Percentiles rank a stretch among this genome's conserved stretches.
phyloP scores from a whole-genome alignment of 2,888 invertebrate species.

The Apomyelois bistriatella region DNA sequence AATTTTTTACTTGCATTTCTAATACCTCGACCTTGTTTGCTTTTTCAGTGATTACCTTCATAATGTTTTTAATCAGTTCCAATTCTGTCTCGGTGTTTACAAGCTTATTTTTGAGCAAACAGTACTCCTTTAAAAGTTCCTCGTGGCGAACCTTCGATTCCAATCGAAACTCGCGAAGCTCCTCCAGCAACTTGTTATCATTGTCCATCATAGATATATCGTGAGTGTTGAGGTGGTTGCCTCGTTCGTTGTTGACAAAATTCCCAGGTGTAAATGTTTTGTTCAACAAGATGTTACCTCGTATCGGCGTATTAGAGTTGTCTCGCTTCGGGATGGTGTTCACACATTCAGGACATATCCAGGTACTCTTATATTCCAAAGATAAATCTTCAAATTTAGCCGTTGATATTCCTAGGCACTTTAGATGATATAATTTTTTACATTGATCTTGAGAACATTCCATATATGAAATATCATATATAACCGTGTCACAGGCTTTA shows the following conservation, averaged over 20 bases:
- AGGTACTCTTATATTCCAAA: neutral
- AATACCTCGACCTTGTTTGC: too few species aligned
- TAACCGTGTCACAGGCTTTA: constrained; percentile 12
- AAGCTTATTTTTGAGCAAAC: neutral
- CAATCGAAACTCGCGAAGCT: neutral
- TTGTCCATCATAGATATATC: neutral
- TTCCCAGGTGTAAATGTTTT: neutral
- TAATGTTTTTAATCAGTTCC: too few species aligned
- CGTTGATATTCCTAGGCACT: constrained; percentile 10
- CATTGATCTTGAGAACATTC: constrained; percentile 14
- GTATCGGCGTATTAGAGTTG: neutral
- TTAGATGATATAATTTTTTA: constrained; percentile 14
- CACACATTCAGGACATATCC: constrained; percentile 1
- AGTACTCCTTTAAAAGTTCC: neutral
- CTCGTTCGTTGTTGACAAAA: neutral
- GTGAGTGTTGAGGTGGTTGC: neutral
- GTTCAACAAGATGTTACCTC: neutral
- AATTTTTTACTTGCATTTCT: too few species aligned
- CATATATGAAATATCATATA: constrained; percentile 16
- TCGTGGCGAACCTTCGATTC: neutral
- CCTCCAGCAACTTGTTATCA: neutral
- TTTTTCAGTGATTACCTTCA: too few species aligned
- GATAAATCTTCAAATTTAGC: neutral
- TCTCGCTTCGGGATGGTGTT: neutral
- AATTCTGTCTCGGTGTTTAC: neutral